Base-by-base conservation (phyloP, 2,888 invertebrate species). In the Tridacna crocea region DNA sequence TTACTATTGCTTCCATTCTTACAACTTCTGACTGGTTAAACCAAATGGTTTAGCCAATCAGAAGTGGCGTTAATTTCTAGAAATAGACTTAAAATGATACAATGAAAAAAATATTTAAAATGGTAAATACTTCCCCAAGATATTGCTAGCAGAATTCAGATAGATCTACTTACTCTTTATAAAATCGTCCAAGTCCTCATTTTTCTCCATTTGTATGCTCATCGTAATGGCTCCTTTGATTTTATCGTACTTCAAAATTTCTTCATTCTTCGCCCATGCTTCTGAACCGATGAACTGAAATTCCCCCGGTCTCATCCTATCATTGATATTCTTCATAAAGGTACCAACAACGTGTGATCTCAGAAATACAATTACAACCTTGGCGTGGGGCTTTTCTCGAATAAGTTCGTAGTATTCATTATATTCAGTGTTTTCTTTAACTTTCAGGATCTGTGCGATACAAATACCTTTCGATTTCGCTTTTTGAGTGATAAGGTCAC, bases 221-320 rank as follows among this genome's bases (percentile, higher is more conserved):
- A 84, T 72, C 15, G 75, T 70, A 11, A 87, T 55, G 0, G 82
- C 74, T 0, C 87, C 84, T 51, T 75, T 72, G n/a, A 19, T 70
- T 15, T 76, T 79, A 26, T 72, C 73, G 58, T 79, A 70, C 15
- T 77, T 13, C 3, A 84, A 26, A 15, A 84, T 65, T 17, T 82
- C 80, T 17, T 26, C 15, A 47, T 84, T 77, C 10, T 48, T 79
- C 0, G 82, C 87, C 79, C 80, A 81, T 10, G 87, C 73, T 58
- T 83, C 84, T 26, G 87, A 84, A 3, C 79, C 83, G 15, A 87
- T 66, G 66, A 87, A 87, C 22, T 79, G 76, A 55, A 84, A 87
- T 47, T 84, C 84, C 15, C 77, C 84, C 0, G n/a, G 55, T 47
- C 55, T 55, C 84, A 83, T 81, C 0, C 75, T 3, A 10, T 55